These are phyloP conservation scores for Trigoniulus corallinus DNA, from an alignment of 1,140 invertebrate species.

Conservation along the genomic window DNA sequence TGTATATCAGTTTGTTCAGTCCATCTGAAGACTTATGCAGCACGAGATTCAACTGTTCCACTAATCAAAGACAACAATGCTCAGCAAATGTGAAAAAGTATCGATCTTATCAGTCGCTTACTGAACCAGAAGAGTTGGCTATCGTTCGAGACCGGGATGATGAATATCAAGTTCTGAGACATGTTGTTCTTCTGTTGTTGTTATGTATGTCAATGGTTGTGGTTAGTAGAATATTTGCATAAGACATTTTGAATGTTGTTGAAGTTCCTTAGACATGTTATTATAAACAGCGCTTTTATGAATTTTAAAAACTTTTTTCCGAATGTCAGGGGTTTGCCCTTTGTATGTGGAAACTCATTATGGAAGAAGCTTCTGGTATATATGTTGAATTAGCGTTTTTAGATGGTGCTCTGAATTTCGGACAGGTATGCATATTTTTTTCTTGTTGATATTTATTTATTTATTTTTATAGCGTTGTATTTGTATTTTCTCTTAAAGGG, in stretches of 20 bases:
- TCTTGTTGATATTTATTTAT: not conserved
- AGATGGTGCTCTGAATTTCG: constrained; percentile 71
- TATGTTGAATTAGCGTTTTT: constrained; percentile 82
- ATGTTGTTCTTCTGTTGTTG: constrained; percentile 65
- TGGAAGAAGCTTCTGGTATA: constrained; percentile 68
- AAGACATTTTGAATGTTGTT: too few relatives aligned
- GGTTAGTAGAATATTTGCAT: constrained; percentile 34
- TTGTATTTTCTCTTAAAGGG: constrained; percentile 13
- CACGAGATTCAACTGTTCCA: constrained; percentile 14
- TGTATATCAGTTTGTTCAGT: constrained; percentile 2
- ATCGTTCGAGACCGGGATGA: constrained; percentile 23
- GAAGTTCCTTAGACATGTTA: constrained; percentile 5
- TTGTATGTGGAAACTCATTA: constrained; percentile 66
- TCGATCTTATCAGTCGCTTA: constrained; percentile 28
- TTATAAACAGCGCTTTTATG: constrained; percentile 11
- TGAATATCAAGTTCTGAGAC: constrained; percentile 53
- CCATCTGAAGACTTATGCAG: constrained; percentile 6
- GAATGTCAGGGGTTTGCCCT: constrained; percentile 53
- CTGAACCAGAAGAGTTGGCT: constrained; percentile 32
- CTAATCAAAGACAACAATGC: constrained; percentile 32
- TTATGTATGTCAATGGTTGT: constrained; percentile 74
- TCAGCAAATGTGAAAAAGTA: constrained; percentile 32
- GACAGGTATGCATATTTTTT: constrained; percentile 54
- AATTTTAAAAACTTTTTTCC: constrained; percentile 6
- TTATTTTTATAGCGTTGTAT: not conserved